Conservation (phyloP, 1,140 invertebrate genomes). For the Bombyx mori region DNA sequence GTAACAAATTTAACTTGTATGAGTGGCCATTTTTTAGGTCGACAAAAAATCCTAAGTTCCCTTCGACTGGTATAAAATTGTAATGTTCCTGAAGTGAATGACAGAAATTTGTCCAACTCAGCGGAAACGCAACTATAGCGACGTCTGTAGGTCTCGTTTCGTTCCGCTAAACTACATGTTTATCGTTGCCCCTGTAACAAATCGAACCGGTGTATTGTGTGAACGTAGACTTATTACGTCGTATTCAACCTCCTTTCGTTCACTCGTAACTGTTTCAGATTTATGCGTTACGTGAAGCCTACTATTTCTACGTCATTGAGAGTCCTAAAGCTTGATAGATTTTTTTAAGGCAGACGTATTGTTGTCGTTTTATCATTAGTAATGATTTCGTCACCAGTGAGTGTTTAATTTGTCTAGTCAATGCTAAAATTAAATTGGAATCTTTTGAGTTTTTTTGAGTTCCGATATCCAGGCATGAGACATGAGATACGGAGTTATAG, state of each 20-base stretch:
- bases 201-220: constrained; percentile 22
- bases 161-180: constrained; percentile 23
- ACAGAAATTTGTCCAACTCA: constrained; percentile 37
- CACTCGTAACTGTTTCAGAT: constrained; percentile 7
- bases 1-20: too few species aligned
- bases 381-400: too few species aligned
- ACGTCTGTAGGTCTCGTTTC: constrained; percentile 25
- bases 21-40: too few species aligned
- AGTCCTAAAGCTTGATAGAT: too few species aligned
- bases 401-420: too few species aligned
- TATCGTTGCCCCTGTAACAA: constrained; percentile 18
- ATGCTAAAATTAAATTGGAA: too few species aligned
- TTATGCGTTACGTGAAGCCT: constrained; percentile 13
- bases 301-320: constrained; percentile 1
- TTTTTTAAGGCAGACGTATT: too few species aligned
- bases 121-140: constrained; percentile 25
- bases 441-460: too few species aligned
- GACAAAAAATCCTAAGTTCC: background rate
- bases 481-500: too few species aligned
- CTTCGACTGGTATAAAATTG: constrained; percentile 24
- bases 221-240: constrained; percentile 14
- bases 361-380: too few species aligned
- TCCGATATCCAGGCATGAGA: too few species aligned
- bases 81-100: constrained; percentile 35
- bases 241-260: constrained; percentile 7